Base-by-base conservation (phyloP, 1,140 invertebrate genomes). In the Acromyrmex heyeri region DNA sequence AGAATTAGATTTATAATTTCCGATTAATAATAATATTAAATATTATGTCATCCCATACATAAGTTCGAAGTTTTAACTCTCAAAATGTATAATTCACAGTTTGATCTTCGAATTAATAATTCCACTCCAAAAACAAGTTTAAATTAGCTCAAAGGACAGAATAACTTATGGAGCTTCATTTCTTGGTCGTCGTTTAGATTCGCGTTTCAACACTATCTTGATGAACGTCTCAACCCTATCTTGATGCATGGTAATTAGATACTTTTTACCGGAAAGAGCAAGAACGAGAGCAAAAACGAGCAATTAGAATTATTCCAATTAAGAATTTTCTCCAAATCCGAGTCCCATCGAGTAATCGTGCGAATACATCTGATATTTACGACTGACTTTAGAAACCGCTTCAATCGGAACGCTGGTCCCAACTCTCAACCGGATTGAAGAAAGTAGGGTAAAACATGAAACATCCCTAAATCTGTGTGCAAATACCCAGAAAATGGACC, bases 351-450 rank as follows among this genome's bases (percentile, higher is more conserved):
- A 57, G 64, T 30, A 73, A 89, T 89, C 87, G 78, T 27, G 61
- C 48, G 75, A 18, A 77, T 21, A 44, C 34, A 67, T 59, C 50
- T 59, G 53, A 57, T 90, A 87, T 90, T 90, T 90, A 85, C 48
- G 70, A 77, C 48, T 62, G 81, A 90, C 79, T 61, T 90, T 87
- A 89, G 59, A 38, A 70, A 61, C 27, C 16, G 14, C 14, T 67
- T 90, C 83, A 85, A 89, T 48, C 62, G 21, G 18, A 65, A 57
- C 53, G 24, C 16, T 77, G 44, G 27, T 12, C 16, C n/a, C n/a
- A 48, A 59, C 69, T 88, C 62, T 88, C 76, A 70, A 79, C 18
- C 62, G 59, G 34, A 89, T 90, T 90, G 55, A 38, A 57, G 30
- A 27, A 67, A 70, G 34, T 57, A 38, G 50, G 38, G 30, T 55